Conservation (phyloP, 2,888 invertebrate genomes). For the Drosophila multiciliata region DNA sequence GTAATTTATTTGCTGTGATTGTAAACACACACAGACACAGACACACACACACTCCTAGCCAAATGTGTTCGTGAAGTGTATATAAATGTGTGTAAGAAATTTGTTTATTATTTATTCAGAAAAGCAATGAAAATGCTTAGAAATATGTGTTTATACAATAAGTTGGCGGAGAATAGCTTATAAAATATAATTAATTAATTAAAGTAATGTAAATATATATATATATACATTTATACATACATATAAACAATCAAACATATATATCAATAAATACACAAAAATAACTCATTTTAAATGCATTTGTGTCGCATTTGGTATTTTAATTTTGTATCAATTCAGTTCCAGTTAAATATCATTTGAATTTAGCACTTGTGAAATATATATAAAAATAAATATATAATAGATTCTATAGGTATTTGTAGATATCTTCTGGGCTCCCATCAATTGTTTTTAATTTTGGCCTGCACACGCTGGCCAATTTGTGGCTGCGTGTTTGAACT, state of each 20-base stretch:
- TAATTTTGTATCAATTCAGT: conserved; percentile 27
- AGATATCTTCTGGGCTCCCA: conserved; percentile 26
- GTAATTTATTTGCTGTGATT: conserved; percentile 78
- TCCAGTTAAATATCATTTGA: conserved; percentile 31
- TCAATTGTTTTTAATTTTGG: conserved; percentile 36
- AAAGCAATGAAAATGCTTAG: conserved; percentile 45
- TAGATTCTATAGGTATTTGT: conserved; percentile 11
- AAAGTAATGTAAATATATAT: conserved; percentile 65
- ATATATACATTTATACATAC: conserved; percentile 18
- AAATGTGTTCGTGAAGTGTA: conserved; percentile 28
- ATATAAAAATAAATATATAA: neutral
- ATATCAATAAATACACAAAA: conserved; percentile 32
- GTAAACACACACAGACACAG: conserved; percentile 37
- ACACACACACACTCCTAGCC: conserved; percentile 54
- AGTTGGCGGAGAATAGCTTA: conserved; percentile 47
- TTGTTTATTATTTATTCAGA: conserved; percentile 58
- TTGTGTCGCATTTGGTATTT: conserved; percentile 62
- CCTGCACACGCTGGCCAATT: conserved; percentile 63
- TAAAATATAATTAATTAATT: conserved; percentile 3
- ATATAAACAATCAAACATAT: conserved; percentile 19
- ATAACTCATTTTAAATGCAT: conserved; percentile 53
- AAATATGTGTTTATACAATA: conserved; percentile 46
- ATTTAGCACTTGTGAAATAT: conserved; percentile 12
- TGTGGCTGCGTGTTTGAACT: conserved; percentile 63
- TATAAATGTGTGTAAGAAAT: conserved; percentile 30